Percentiles rank a stretch among this genome's conserved stretches.
phyloP scores from a whole-genome alignment of 2,113 vertebrate genomes.

The Lethenteron reissneri region DNA sequence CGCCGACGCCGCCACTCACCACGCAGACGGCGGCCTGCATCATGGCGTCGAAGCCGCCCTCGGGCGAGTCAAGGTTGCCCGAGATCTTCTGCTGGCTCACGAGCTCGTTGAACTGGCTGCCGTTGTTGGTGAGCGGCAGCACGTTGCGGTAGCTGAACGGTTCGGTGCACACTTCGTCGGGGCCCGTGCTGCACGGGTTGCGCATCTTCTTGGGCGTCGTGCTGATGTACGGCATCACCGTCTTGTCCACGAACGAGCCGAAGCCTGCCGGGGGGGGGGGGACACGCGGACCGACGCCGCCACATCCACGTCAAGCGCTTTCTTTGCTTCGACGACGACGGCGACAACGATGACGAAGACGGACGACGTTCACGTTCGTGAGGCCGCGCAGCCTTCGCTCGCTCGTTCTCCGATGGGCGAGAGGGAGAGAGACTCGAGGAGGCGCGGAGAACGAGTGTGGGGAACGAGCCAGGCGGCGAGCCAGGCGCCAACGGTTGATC shows the following conservation, averaged over 20 bases:
- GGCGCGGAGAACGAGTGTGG: too few species aligned
- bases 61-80: conserved; percentile 34
- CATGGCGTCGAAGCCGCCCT: conserved; percentile 41
- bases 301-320: too few species aligned
- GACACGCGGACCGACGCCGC: too few species aligned
- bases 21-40: conserved; percentile 36
- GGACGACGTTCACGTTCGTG: too few species aligned
- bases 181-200: conserved; percentile 11
- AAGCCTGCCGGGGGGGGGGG: conserved; percentile 23
- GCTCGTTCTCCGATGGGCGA: too few species aligned
- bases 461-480: too few species aligned
- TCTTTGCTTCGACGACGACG: too few species aligned
- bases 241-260: conserved; percentile 45
- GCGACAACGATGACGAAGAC: too few species aligned
- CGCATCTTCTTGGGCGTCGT: conserved; percentile 18
- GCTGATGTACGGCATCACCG: conserved; percentile 32
- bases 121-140: conserved; percentile 14
- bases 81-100: conserved; percentile 34
- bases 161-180: conserved; percentile 8
- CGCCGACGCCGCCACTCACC: conserved; percentile 16
- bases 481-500: too few species aligned
- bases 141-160: conserved; percentile 14
- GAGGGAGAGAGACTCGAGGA: too few species aligned
- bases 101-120: conserved; percentile 13
- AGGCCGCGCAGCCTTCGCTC: too few species aligned